Conservation (phyloP, 2,797 vertebrate species). For the Florisuga fusca region DNA sequence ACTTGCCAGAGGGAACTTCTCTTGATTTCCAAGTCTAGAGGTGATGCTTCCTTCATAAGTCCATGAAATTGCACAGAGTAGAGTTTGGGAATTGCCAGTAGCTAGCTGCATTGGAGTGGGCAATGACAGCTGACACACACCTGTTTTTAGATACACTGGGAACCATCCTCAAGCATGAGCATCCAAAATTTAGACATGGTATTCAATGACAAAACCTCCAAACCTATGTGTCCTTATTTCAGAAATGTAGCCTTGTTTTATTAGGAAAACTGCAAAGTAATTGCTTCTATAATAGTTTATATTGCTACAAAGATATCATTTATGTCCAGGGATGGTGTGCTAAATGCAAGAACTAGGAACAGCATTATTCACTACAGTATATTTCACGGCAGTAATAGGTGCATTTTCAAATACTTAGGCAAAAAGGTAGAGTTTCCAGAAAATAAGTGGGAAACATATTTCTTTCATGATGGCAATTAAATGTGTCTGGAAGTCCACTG, state of each 20-base stretch:
- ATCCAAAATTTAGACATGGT: not conserved
- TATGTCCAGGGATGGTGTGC: not conserved
- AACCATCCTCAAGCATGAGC: not conserved
- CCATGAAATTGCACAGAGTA: not conserved
- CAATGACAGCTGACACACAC: not conserved
- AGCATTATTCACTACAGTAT: not conserved
- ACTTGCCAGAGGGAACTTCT: not conserved
- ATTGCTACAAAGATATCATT: not conserved
- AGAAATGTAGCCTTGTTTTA: not conserved
- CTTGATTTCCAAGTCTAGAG: not conserved
- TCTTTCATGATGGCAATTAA: not conserved
- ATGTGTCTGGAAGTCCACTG: not conserved
- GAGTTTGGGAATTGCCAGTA: not conserved
- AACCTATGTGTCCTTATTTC: not conserved
- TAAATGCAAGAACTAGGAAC: not conserved
- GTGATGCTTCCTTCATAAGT: not conserved
- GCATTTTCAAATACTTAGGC: not conserved
- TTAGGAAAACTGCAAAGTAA: not conserved
- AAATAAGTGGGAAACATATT: not conserved
- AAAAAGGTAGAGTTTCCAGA: not conserved
- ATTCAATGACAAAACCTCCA: not conserved
- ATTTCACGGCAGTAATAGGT: not conserved
- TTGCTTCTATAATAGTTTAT: not conserved
- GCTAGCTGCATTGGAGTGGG: not conserved
- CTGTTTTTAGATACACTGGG: not conserved